phyloP scores from a whole-genome alignment of 2,113 vertebrate genomes.

The Engraulis encrasicolus region DNA sequence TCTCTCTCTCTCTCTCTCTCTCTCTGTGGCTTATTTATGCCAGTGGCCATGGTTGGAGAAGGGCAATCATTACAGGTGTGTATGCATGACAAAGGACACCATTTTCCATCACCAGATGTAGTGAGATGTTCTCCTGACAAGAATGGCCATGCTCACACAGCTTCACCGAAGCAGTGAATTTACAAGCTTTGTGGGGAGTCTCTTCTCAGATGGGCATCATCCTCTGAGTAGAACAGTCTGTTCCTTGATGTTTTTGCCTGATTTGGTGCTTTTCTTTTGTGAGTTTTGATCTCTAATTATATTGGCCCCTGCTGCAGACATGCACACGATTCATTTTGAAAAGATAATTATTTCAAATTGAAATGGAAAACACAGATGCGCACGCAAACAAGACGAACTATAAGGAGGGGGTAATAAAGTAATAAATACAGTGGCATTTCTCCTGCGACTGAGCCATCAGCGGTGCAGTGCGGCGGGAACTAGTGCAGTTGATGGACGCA shows the following conservation, averaged over 20 bases:
- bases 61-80: slow-evolving; percentile 44
- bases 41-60: background rate
- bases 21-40: slow-evolving; percentile 37
- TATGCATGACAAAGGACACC: slow-evolving; percentile 39
- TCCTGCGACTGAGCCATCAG: background rate
- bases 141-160: background rate
- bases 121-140: slow-evolving; percentile 26
- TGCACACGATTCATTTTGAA: too few species aligned
- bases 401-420: background rate
- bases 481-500: slow-evolving; percentile 2
- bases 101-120: slow-evolving; percentile 30
- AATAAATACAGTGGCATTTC: background rate
- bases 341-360: background rate
- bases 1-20: background rate
- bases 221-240: background rate
- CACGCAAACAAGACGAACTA: background rate
- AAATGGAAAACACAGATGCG: background rate
- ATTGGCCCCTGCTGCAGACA: too few species aligned
- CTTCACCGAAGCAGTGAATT: background rate
- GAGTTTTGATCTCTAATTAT: too few species aligned
- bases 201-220: background rate
- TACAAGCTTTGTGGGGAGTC: background rate
- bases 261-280: too few species aligned
- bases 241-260: background rate
- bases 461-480: background rate